Base-by-base conservation (phyloP, 2,888 invertebrate species). In the Himalopsyche kuldschensis region DNA sequence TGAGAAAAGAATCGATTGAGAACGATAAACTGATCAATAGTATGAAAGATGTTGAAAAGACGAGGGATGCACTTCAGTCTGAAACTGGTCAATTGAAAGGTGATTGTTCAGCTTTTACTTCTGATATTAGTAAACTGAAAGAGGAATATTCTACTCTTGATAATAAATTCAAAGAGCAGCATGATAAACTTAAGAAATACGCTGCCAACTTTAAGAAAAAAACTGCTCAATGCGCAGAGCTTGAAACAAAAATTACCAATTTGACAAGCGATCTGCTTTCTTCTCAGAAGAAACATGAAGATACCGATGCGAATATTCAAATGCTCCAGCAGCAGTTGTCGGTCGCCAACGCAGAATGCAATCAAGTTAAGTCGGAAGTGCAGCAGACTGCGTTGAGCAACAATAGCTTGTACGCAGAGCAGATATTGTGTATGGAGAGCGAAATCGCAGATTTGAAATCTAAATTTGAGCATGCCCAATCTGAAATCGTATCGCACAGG, bases 131-230 rank as follows among this genome's bases (percentile, higher is more conserved):
- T 79, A 87, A 91, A 31, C 87, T 88, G 48, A 90, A 90, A 24
- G 93, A 92, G 87, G 90, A 89, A 20, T 87, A 89, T 55, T 90
- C 87, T 1, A 89, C 90, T 17, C 87, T 94, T 1, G 94, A 95
- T 87, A 90, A 88, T 8, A 95, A 94, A 88, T 93, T 94, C 86
- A 94, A 94, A 87, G 94, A 95, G 79, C 93, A 95, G 85, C 89
- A 95, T 81, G 96, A 96, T 82, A 96, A 96, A 89, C 92, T 96
- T 88, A 96, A 96, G 88, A 96, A 96, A 88, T 93, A 95, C 87
- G 96, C 95, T 0, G 92, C 94, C 0, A 95, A 93, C 88, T 91
- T 96, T 11, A 96, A 96, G 89, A 96, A 95, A 88, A 96, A 95
- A 88, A 91, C 93, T 0, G 88, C 91, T 0, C 91, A 94, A 85